Evolutionary conservation across 2,888 invertebrate genomes (phyloP).

Genomic region (Aspidiotus rigidus): DNA sequence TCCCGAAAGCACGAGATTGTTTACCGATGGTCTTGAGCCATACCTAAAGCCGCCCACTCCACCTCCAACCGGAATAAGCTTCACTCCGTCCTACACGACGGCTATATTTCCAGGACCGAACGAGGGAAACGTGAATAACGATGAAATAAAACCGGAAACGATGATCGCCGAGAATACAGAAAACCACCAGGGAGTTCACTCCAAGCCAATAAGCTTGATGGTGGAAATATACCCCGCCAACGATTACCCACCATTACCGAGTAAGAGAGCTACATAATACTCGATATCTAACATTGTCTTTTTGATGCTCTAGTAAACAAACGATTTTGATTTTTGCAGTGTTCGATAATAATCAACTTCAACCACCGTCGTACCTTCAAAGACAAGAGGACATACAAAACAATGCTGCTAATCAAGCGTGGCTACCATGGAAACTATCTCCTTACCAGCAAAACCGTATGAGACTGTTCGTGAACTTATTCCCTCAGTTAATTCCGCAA

Average conservation of each 20-base stretch:
- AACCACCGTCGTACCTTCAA: no score
- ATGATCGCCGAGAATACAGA: neutral
- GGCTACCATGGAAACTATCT: constrained; percentile 25
- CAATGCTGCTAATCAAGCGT: constrained; percentile 1
- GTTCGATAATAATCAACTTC: neutral
- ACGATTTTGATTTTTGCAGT: neutral
- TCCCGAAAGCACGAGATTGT: neutral
- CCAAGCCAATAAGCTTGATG: constrained; percentile 24
- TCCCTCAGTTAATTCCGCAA: constrained; percentile 3
- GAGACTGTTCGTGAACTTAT: constrained; percentile 21
- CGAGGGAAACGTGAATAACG: neutral
- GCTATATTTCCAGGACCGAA: constrained; percentile 7
- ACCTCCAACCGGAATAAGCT: constrained; percentile 17
- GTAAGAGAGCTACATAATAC: neutral
- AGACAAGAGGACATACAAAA: no score
- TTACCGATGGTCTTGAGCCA: constrained; percentile 13
- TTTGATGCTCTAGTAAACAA: no score
- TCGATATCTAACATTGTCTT: no score
- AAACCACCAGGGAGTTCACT: neutral
- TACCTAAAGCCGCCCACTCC: constrained; percentile 24
- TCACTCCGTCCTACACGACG: constrained; percentile 24
- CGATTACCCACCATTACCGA: constrained; percentile 14
- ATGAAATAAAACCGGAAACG: constrained; percentile 17
- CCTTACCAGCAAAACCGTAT: constrained; percentile 15
- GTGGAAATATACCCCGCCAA: constrained; percentile 27